Evolutionary conservation across 2,888 invertebrate genomes (phyloP).

Genomic region (Phytoseiulus persimilis): DNA sequence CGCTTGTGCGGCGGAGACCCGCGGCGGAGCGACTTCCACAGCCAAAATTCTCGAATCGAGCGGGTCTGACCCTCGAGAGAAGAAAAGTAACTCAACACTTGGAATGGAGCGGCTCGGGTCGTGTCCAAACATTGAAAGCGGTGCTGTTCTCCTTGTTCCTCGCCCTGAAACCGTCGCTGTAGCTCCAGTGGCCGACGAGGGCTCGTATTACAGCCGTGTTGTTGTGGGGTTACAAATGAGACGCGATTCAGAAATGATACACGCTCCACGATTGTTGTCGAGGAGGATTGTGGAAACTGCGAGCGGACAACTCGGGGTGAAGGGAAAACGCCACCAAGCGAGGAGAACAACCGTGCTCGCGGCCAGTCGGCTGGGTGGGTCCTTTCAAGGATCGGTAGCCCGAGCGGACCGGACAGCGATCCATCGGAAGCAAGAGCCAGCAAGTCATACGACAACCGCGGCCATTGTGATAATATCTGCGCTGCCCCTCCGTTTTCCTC

Average conservation of each 20-base stretch:
- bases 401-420: background rate
- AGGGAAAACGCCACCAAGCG: background rate
- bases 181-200: background rate
- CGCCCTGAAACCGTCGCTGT: too few relatives aligned
- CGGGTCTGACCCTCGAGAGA: background rate
- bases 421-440: background rate
- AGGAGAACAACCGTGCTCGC: background rate
- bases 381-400: background rate
- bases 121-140: background rate
- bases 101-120: background rate
- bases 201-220: background rate
- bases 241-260: slow-evolving; percentile 36
- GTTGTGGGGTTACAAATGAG: background rate
- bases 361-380: background rate
- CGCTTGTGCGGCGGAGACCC: background rate
- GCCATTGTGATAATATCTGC: background rate
- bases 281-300: background rate
- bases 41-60: background rate
- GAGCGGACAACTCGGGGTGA: background rate
- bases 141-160: background rate
- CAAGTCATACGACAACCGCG: background rate
- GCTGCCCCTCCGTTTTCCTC: background rate
- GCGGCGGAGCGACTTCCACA: background rate
- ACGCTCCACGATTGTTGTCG: background rate
- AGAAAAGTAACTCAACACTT: background rate